Evolutionary conservation across 2,888 invertebrate genomes (phyloP).

Genomic region (Cantharis nigra): DNA sequence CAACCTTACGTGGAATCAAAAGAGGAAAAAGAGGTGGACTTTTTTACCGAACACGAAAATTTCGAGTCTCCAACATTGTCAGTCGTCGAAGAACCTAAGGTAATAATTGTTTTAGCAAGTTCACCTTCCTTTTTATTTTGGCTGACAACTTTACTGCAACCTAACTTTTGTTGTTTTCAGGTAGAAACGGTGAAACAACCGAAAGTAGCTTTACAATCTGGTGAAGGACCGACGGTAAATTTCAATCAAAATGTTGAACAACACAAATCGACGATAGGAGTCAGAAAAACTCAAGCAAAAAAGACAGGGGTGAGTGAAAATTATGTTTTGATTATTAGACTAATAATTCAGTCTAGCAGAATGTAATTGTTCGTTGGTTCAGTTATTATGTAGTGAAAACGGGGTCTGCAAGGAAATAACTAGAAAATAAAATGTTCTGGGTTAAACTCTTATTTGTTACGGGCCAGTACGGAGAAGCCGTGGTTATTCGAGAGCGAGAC

Average conservation of each 20-base stretch:
- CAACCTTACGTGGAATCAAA: slow-evolving; percentile 59
- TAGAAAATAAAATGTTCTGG: too few species aligned
- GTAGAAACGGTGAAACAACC: neutral
- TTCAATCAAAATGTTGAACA: slow-evolving; percentile 42
- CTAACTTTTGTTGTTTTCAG: neutral
- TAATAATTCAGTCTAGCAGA: too few species aligned
- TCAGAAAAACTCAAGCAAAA: slow-evolving; percentile 70
- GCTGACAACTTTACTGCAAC: neutral
- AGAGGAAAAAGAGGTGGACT: slow-evolving; percentile 79
- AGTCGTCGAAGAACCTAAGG: slow-evolving; percentile 6
- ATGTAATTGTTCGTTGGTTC: too few species aligned
- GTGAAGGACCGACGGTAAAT: slow-evolving; percentile 50
- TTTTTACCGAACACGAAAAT: slow-evolving; percentile 81
- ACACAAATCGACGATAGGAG: slow-evolving; percentile 73
- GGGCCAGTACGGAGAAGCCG: too few species aligned
- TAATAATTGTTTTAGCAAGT: neutral
- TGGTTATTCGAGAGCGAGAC: too few species aligned
- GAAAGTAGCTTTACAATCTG: slow-evolving; percentile 10
- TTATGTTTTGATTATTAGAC: neutral
- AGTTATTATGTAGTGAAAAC: too few species aligned
- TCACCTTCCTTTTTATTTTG: neutral
- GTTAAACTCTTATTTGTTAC: too few species aligned
- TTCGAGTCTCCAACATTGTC: slow-evolving; percentile 21
- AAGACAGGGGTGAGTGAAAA: slow-evolving; percentile 66
- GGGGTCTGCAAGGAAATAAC: too few species aligned